Base-by-base conservation (phyloP, 2,888 invertebrate species). In the Quadroppia sp. region DNA sequence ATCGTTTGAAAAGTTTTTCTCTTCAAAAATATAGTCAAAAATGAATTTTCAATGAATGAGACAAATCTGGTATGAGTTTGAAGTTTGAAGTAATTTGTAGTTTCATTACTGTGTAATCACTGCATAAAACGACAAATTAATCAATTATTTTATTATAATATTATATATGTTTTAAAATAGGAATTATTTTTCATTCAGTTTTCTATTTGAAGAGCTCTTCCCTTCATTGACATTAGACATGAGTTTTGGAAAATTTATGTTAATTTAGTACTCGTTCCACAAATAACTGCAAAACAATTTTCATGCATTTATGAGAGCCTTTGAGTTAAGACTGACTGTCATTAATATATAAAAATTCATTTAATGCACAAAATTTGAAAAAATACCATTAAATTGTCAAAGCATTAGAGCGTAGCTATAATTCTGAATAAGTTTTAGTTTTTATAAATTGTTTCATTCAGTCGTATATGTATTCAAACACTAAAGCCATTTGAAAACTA, bases 201-300 rank as follows among this genome's bases (percentile, higher is more conserved):
- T 15, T 45, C 2, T 45, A 2, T 45, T 11, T 45, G 15, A 45
- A 45, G 11, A 13, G 9, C 45, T 45, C 15, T 28, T 30, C 28
- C 30, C 56, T 56, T 56, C 56, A 28, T 17, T 56, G 56, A 56
- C 56, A 56, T 56, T 30, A 56, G 56, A 56, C 56, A 56, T 23
- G 3, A 28, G 7, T 28, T 56, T 56, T 56, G 13, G 15, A 9
- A 17, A 53, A 53, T 56, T 30, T 56, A 56, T 28, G 20, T 30
- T 28, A 56, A 56, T 23, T 15, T 23, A 56, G 28, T 25, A 56
- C 15, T 56, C 56, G 56, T 56, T 56, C 28, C 56, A 56, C 56
- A 56, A 56, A 28, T 56, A 56, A 56, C 23, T 56, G 28, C 9
- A 28, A 56, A 28, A 56, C 28, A 56, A 17, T 53, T 50, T 50